These are phyloP conservation scores for Trypoxylon attenuatum DNA, from an alignment of 2,888 invertebrate genomes.

Conservation along the genomic window DNA sequence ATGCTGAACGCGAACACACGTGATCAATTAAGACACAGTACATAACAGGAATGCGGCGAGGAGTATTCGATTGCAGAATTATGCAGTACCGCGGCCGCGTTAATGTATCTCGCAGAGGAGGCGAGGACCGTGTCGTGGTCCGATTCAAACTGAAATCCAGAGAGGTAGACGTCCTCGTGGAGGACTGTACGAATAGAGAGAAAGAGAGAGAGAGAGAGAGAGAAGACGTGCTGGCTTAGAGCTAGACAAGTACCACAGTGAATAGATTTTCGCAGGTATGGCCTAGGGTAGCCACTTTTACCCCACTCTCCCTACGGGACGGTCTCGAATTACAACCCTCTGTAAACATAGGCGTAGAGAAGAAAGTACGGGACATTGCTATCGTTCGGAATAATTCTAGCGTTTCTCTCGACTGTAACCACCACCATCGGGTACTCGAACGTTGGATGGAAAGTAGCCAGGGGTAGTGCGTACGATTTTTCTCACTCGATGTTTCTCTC, in stretches of 20 bases:
- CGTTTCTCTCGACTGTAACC: no score
- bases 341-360: constrained; percentile 66
- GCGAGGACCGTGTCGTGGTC: not conserved
- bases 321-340: constrained; percentile 68
- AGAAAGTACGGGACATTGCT: no score
- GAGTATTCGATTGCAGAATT: no score
- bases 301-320: constrained; percentile 54
- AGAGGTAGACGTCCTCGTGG: not conserved
- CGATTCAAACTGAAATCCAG: constrained; percentile 6
- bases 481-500: no score
- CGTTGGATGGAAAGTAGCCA: no score
- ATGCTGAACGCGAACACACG: no score
- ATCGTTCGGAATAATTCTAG: no score
- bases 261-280: constrained; percentile 71
- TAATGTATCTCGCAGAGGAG: not conserved
- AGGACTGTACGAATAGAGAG: constrained; percentile 13
- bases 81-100: no score
- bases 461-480: no score
- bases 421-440: no score
- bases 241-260: constrained; percentile 49
- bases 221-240: constrained; percentile 22
- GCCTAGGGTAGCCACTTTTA: constrained; percentile 62
- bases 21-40: no score
- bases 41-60: no score
- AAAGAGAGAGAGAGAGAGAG: not conserved